These are phyloP conservation scores for Lasiommata megera DNA, from an alignment of 2,888 invertebrate species.

Conservation along the genomic window DNA sequence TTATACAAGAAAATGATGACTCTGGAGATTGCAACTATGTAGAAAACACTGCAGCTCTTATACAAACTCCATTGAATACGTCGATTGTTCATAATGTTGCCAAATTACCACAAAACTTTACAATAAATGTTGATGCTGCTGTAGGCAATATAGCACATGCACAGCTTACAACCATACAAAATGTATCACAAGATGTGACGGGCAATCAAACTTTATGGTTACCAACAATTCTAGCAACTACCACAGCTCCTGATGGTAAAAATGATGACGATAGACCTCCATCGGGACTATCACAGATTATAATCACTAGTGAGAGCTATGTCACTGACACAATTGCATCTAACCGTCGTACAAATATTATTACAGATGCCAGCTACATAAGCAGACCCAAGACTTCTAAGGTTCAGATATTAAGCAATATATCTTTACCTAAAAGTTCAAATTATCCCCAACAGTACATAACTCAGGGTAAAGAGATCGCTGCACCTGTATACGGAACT, in stretches of 20 bases:
- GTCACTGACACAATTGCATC: conserved; percentile 58
- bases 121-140: conserved; percentile 73
- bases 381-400: conserved; percentile 66
- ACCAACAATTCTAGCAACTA: conserved; percentile 70
- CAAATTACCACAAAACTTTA: conserved; percentile 73
- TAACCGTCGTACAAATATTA: conserved; percentile 62
- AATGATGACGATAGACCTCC: conserved; percentile 63
- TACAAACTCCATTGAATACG: conserved; percentile 67
- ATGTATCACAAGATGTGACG: conserved; percentile 70
- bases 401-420: conserved; percentile 77
- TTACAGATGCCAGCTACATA: conserved; percentile 66
- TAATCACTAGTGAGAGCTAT: conserved; percentile 73
- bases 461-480: conserved; percentile 60
- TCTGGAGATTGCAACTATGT: conserved; percentile 65
- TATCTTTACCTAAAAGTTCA: conserved; percentile 70
- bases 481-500: conserved; percentile 63
- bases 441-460: conserved; percentile 66
- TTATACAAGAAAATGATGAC: conserved; percentile 68
- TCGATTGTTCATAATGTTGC: conserved; percentile 75
- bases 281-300: conserved; percentile 66
- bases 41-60: conserved; percentile 65
- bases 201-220: conserved; percentile 72
- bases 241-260: conserved; percentile 59
- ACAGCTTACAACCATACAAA: conserved; percentile 60
- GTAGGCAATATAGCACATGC: conserved; percentile 57